Base-by-base conservation (phyloP, 2,113 vertebrate genomes). In the Leuciscus idus region DNA sequence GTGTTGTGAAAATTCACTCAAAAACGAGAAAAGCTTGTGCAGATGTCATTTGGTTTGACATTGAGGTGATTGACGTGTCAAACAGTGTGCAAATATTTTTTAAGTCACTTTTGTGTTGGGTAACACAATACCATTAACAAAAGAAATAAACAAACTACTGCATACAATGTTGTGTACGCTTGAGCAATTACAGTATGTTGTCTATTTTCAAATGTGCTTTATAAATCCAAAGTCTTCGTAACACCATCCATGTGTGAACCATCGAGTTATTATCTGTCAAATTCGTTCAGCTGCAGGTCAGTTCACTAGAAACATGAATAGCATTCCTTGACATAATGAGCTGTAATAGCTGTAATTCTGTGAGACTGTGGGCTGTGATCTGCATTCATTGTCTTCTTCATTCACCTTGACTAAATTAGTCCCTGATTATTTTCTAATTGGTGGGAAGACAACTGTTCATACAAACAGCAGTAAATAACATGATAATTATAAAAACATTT, bases 401-500 rank as follows among this genome's bases (percentile, higher is more conserved):
- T 23, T 33, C n/a, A 61, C 57, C 33, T 81, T 81, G 55, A 39
- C 33, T 4, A 26, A 33, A 81, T 66, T 66, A 66, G 43, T 15
- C 23, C 6, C 39, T 66, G 19, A 64, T 81, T 64, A 64, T 46
- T 46, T 80, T 81, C 12, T 52, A 82, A 52, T 68, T 15, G 28
- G 26, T 50, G 43, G 26, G 17, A 82, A 28, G n/a, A 81, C 2
- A 68, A 28, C 75, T 33, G 2, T 36, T 21, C 30, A 55, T 7
- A 11, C 52, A 59, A 30, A 80, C 26, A 36, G 21, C 19, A 70
- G 76, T 76, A 28, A 76, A 7, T 17, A 83, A 82, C 10, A 52
- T 33, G 12, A 9, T 50, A 33, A 68, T 52, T 43, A 81, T 81
- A 4, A 48, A 9, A 83, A 72, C 33, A 57, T 83, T 57, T 72